These are phyloP conservation scores for Cryptophagus acutangulus DNA, from an alignment of 2,888 invertebrate genomes.

Conservation along the genomic window DNA sequence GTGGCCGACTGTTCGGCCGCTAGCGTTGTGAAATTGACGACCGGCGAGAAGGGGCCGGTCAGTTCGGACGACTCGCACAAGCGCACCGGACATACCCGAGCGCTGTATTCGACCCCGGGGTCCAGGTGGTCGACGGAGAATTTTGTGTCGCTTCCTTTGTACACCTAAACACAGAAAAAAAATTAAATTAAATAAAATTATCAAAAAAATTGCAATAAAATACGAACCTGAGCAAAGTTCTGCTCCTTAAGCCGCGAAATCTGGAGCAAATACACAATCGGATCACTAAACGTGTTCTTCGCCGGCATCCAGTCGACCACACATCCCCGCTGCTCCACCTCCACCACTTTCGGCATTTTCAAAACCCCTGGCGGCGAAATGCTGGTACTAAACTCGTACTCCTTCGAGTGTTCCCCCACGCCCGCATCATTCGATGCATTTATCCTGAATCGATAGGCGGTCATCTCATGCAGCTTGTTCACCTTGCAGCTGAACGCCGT, in stretches of 20 bases:
- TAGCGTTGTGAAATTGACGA: constrained; percentile 56
- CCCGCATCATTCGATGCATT: constrained; percentile 83
- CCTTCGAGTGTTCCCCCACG: constrained; percentile 70
- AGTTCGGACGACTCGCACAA: constrained; percentile 57
- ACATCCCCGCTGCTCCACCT: constrained; percentile 54
- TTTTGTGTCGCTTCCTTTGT: constrained; percentile 60
- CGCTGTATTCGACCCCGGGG: constrained; percentile 68
- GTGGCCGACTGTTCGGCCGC: constrained; percentile 43
- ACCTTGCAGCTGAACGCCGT: constrained; percentile 75
- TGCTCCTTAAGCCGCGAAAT: constrained; percentile 56
- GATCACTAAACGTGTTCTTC: constrained; percentile 57
- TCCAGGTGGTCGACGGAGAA: constrained; percentile 65
- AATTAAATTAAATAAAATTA: neutral
- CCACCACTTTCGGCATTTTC: constrained; percentile 63
- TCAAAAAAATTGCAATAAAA: too few relatives aligned
- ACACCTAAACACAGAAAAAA: constrained; percentile 55
- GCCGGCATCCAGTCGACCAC: constrained; percentile 63
- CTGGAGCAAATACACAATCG: constrained; percentile 72
- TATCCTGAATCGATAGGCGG: constrained; percentile 78
- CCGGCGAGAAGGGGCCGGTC: constrained; percentile 66
- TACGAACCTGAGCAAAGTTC: constrained; percentile 58
- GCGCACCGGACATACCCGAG: constrained; percentile 75
- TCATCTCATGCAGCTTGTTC: constrained; percentile 76
- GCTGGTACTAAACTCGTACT: constrained; percentile 65
- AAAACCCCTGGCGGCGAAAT: constrained; percentile 77